These are phyloP conservation scores for Scaptomyza hsui DNA, from an alignment of 1,140 invertebrate species.

Conservation along the genomic window DNA sequence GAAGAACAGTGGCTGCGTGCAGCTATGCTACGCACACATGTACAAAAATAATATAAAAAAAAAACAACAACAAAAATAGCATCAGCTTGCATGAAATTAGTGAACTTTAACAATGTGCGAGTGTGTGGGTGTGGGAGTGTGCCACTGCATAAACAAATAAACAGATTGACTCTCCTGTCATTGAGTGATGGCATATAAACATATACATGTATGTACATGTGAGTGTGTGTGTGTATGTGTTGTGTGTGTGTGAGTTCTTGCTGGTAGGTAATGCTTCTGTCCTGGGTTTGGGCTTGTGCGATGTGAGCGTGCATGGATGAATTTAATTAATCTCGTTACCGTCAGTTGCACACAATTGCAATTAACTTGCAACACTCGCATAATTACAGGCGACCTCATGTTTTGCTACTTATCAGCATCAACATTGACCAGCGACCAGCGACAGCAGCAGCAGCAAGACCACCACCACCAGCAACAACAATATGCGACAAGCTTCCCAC, in stretches of 20 bases:
- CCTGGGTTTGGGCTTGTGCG: conserved; percentile 10
- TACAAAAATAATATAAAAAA: neutral
- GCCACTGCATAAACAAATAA: conserved; percentile 60
- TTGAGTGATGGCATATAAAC: conserved; percentile 61
- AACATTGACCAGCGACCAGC: conserved; percentile 74
- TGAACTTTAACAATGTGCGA: conserved; percentile 62
- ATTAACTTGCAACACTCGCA: conserved; percentile 84
- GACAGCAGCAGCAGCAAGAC: conserved; percentile 17
- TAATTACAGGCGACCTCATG: conserved; percentile 83
- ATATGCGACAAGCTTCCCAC: neutral
- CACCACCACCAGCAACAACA: conserved; percentile 14
- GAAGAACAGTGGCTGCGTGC: neutral
- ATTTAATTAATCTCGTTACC: conserved; percentile 83
- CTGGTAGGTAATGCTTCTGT: conserved; percentile 2
- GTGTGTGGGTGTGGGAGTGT: conserved; percentile 13
- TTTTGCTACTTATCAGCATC: conserved; percentile 83
- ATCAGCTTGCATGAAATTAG: conserved; percentile 64
- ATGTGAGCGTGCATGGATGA: conserved; percentile 55
- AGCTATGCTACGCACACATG: conserved; percentile 3
- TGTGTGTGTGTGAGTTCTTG: neutral
- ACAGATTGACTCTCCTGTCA: conserved; percentile 72
- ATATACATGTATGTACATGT: neutral
- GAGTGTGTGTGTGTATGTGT: neutral
- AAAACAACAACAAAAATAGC: conserved; percentile 10
- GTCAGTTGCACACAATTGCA: conserved; percentile 83